Percentiles rank a stretch among this genome's conserved stretches.
Evolutionary conservation across 1,140 invertebrate genomes (phyloP).

Genomic region (Gryllus bimaculatus): DNA sequence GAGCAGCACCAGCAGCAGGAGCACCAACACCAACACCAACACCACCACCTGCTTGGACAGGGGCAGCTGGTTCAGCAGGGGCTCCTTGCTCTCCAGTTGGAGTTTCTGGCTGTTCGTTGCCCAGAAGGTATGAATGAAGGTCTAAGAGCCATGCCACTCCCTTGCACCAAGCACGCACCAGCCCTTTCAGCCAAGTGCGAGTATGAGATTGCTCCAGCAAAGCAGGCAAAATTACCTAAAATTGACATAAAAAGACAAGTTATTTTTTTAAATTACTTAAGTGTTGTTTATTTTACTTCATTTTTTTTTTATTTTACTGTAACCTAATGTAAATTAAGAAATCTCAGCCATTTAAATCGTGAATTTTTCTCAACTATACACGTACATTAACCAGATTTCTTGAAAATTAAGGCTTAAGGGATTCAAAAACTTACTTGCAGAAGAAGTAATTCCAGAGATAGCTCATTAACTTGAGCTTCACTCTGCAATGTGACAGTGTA

Average conservation of each 20-base stretch:
- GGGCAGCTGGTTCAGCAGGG: constrained; percentile 26
- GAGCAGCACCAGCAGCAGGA: constrained; percentile 26
- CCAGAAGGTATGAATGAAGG: constrained; percentile 80
- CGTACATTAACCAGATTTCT: neutral
- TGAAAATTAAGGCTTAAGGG: neutral
- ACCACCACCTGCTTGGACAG: constrained; percentile 29
- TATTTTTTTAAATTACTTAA: neutral
- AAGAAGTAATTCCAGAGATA: constrained; percentile 86
- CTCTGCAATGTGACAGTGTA: constrained; percentile 77
- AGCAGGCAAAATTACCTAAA: constrained; percentile 82
- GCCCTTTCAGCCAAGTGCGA: constrained; percentile 79
- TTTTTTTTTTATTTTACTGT: neutral
- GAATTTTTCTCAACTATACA: neutral
- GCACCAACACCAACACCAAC: constrained; percentile 22
- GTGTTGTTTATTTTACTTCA: neutral
- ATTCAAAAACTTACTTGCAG: constrained; percentile 67
- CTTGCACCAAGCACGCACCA: constrained; percentile 82
- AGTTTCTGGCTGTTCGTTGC: constrained; percentile 40
- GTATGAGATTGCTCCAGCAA: constrained; percentile 94
- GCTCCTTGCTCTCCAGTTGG: constrained; percentile 22
- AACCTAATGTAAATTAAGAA: too few relatives aligned
- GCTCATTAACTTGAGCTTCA: constrained; percentile 78
- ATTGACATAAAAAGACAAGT: neutral
- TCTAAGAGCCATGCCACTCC: constrained; percentile 76
- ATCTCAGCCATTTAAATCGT: too few relatives aligned